A percentile compares a stretch with the other conserved stretches of the same genome.
phyloP scores from a whole-genome alignment of 92 coral and sea anemone species.

The Porites cylindrica region DNA sequence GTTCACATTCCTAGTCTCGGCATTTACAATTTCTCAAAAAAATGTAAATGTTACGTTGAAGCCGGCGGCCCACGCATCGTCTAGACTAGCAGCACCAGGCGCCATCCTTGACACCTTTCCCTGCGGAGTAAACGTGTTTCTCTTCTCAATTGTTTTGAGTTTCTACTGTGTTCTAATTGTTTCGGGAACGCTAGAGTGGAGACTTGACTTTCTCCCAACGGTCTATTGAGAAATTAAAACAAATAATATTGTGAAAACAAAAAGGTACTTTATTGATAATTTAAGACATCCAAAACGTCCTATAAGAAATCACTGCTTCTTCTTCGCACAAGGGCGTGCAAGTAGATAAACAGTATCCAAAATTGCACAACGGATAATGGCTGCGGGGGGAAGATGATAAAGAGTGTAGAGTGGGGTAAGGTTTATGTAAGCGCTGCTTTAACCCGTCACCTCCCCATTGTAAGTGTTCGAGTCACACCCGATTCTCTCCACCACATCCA shows the following conservation, averaged over 20 bases:
- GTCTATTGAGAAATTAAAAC: no score
- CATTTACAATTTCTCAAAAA: no score
- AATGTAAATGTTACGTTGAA: no score
- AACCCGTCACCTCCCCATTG: slow-evolving; percentile 77
- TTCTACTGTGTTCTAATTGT: no score
- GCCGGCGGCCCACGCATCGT: no score
- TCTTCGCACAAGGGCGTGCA: background rate
- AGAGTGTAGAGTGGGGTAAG: background rate
- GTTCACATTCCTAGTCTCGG: no score
- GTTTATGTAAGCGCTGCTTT: background rate
- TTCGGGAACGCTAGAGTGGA: no score
- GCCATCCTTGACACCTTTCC: no score
- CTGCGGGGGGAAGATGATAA: background rate
- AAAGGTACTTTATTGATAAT: slow-evolving; percentile 33
- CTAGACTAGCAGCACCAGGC: no score
- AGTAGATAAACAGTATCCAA: background rate
- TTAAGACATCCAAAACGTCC: slow-evolving; percentile 52
- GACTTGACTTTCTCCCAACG: no score
- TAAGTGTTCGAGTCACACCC: slow-evolving; percentile 76
- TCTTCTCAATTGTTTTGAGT: no score
- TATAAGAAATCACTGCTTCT: slow-evolving; percentile 45
- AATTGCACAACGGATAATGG: background rate
- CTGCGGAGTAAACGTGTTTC: no score
- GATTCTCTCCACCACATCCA: slow-evolving; percentile 81
- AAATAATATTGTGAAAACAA: background rate